Percentiles rank a stretch among this genome's conserved stretches.
Evolutionary conservation across 2,113 vertebrate species (phyloP).

Genomic region (Bujurquina vittata): DNA sequence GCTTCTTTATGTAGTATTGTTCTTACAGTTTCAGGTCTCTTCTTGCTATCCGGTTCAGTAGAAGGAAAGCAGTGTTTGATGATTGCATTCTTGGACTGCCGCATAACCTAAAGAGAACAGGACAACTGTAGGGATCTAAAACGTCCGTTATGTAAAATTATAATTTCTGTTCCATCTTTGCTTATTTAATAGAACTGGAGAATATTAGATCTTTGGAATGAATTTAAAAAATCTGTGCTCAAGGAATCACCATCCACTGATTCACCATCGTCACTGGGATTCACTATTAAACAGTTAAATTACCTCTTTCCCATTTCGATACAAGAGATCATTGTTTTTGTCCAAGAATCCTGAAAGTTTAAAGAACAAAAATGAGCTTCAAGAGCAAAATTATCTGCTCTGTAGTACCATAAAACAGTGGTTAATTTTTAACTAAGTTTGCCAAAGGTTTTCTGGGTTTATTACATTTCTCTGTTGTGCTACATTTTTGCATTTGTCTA

Average conservation of each 20-base stretch:
- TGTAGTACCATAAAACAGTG: neutral
- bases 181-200: neutral
- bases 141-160: neutral
- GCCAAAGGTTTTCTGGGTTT: neutral
- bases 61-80: slow-evolving; percentile 87
- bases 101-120: slow-evolving; percentile 80
- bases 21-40: slow-evolving; percentile 91
- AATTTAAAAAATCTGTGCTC: neutral
- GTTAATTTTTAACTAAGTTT: neutral
- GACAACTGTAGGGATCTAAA: neutral
- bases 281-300: slow-evolving; percentile 13
- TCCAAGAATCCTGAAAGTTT: slow-evolving; percentile 90
- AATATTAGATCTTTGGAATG: neutral
- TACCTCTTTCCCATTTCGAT: slow-evolving; percentile 95
- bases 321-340: slow-evolving; percentile 97
- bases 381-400: neutral
- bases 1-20: neutral
- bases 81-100: slow-evolving; percentile 87
- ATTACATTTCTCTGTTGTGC: neutral
- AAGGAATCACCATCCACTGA: neutral
- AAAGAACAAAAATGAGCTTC: neutral
- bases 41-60: slow-evolving; percentile 87
- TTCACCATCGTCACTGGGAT: neutral
- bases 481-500: neutral
- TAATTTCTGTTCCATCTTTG: neutral